Evolutionary conservation across 2,797 vertebrate genomes (phyloP).

Genomic region (Furcifer pardalis): DNA sequence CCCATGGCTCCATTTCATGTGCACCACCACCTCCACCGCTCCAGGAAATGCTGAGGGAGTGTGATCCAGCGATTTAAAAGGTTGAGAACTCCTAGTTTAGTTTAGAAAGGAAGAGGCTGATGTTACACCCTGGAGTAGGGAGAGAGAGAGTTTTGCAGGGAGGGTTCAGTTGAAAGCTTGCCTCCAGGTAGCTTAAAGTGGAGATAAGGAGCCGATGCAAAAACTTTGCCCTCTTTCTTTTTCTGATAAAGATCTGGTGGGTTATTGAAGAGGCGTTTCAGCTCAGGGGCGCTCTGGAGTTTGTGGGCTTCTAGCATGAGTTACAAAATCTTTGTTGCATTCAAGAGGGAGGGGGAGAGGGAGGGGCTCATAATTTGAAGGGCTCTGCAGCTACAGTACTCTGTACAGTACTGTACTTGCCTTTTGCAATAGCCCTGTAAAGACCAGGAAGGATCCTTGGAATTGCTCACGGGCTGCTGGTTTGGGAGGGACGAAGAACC

Average conservation of each 20-base stretch:
- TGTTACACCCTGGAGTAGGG: neutral
- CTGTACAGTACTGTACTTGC: too few species aligned
- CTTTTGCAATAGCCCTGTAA: neutral
- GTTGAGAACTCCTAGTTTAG: too few species aligned
- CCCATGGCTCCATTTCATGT: too few species aligned
- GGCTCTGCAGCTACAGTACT: neutral
- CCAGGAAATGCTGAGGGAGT: too few species aligned
- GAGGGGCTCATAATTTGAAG: neutral
- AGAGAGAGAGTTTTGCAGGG: neutral
- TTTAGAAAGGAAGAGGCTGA: too few species aligned
- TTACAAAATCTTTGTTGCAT: neutral
- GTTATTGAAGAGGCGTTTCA: neutral
- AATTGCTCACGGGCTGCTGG: neutral
- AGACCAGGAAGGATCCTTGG: neutral
- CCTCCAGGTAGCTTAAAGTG: neutral
- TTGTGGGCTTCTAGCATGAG: neutral
- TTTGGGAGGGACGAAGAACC: too few species aligned
- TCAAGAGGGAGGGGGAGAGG: neutral
- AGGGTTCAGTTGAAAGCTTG: neutral
- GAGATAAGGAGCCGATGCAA: neutral
- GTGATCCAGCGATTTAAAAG: too few species aligned
- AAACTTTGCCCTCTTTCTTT: neutral
- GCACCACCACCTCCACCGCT: too few species aligned
- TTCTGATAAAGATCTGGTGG: neutral
- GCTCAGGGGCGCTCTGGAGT: neutral